phyloP scores from a whole-genome alignment of 2,888 invertebrate genomes.

The Thecophora atra region DNA sequence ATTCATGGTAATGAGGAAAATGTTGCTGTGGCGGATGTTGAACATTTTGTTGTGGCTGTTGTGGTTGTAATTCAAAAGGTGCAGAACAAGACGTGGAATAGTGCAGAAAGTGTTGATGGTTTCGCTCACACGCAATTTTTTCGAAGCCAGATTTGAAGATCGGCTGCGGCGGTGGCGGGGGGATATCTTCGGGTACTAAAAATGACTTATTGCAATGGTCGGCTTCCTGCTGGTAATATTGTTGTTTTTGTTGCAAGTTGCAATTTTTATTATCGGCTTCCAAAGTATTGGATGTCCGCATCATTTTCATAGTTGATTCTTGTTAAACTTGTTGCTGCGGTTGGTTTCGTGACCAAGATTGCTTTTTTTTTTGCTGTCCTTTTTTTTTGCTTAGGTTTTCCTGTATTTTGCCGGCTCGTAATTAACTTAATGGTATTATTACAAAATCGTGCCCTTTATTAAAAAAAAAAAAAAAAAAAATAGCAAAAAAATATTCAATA shows the following conservation, averaged over 20 bases:
- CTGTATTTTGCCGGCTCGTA: too few species aligned
- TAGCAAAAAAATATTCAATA: too few species aligned
- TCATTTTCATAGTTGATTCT: conserved; percentile 2
- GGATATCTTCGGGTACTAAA: conserved; percentile 60
- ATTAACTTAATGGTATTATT: conserved; percentile 23
- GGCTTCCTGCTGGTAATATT: conserved; percentile 35
- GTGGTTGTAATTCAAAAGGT: conserved; percentile 18
- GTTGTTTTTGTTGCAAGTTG: conserved; percentile 34
- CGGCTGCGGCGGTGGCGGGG: conserved; percentile 58
- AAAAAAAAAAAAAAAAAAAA: too few species aligned
- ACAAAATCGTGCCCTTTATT: conserved; percentile 13
- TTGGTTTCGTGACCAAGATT: conserved; percentile 18
- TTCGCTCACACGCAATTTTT: conserved; percentile 16
- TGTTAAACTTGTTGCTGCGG: conserved; percentile 15
- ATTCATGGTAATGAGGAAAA: conserved; percentile 38
- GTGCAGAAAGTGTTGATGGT: conserved; percentile 23
- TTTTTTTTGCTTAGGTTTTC: too few species aligned
- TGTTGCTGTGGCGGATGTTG: conserved; percentile 45
- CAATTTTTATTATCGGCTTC: conserved; percentile 43
- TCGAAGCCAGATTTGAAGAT: conserved; percentile 25
- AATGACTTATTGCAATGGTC: conserved; percentile 51
- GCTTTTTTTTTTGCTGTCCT: conserved; percentile 35
- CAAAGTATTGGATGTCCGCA: background rate
- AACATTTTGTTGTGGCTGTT: conserved; percentile 37
- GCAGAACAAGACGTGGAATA: conserved; percentile 11